Conservation (phyloP, 2,888 invertebrate species). For the Odontocolon sp. region DNA sequence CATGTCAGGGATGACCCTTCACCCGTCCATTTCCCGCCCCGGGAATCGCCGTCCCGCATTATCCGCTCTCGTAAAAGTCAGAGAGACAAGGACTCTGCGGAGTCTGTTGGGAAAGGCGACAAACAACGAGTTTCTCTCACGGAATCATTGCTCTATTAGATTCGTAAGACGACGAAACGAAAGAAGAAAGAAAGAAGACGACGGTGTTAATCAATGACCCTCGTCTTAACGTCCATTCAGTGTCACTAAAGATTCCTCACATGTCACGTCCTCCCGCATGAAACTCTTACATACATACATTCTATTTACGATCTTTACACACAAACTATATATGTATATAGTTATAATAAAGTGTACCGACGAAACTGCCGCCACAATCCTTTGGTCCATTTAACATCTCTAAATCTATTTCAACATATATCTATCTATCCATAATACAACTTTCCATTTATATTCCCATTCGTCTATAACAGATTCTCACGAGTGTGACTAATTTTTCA, state of each 20-base stretch:
- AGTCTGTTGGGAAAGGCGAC: not conserved
- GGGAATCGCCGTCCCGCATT: conserved; percentile 47
- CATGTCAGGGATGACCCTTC: conserved; percentile 45
- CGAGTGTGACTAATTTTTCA: not conserved
- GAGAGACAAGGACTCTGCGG: not conserved
- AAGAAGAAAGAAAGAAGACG: conserved; percentile 2
- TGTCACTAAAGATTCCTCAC: conserved; percentile 25
- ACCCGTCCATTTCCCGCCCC: conserved; percentile 21
- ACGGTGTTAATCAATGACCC: conserved; percentile 58
- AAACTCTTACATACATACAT: not conserved
- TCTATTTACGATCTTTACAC: conserved; percentile 3
- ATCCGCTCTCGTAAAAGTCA: conserved; percentile 7
- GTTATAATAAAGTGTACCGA: conserved; percentile 1
- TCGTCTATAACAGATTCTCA: not conserved
- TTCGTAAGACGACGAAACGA: conserved; percentile 27
- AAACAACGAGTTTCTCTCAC: conserved; percentile 16
- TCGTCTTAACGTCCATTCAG: conserved; percentile 34
- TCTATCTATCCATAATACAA: too few species aligned
- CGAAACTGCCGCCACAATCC: too few species aligned
- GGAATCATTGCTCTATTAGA: conserved; percentile 39
- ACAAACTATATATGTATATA: too few species aligned
- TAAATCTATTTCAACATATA: too few species aligned
- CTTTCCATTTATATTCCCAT: not conserved
- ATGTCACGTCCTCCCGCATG: conserved; percentile 58
- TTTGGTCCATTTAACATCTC: too few species aligned